Evolutionary conservation across 2,888 invertebrate species (phyloP), one percentile per base, ranked within the genome.

Genomic region (Operophtera brumata): DNA sequence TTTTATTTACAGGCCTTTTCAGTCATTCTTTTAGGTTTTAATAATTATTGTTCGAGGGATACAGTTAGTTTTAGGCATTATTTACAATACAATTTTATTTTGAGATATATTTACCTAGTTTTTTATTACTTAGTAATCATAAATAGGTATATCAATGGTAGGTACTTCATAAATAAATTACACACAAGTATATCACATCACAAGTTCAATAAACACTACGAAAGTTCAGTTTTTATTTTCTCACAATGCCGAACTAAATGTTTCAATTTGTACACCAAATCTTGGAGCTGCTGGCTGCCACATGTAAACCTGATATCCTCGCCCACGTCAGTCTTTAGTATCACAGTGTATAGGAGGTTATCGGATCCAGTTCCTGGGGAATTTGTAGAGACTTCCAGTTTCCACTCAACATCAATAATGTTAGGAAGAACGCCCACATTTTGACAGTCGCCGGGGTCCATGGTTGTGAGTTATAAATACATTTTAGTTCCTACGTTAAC

Each of bases 261-360:
- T 73, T 93, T 93, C 14, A 94, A 77, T 78, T 93, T 94, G 67
- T 92, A 92, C 54, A 94, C 92, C 51, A 94, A 82, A 78, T 94
- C 93, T 69, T 93, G 93, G 42, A 94, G 71, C 68, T 93, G 92
- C 61, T 92, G 93, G 34, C 89, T 90, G 37, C 91, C 92, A 71
- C 94, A 94, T 3, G 91, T 91, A 65, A 94, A 94, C 59, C 84
- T 84, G 11, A 93, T 71, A 66, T 90, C 84, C 32, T 91, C 85
- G 4, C 85, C 85, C 1, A 59, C 61, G 37, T 90, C 83, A 0
- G 82, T 86, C 62, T 86, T 86, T 53, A 91, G 64, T 53, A 85
- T 77, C 35, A 91, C 77, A 14, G 85, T 87, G 62, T 91, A 91
- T 9, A 84, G 62, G 51, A 91, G 74, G 57, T 89, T 89, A 59